Conservation (phyloP, 2,797 vertebrate genomes). For the Eremophila alpestris region DNA sequence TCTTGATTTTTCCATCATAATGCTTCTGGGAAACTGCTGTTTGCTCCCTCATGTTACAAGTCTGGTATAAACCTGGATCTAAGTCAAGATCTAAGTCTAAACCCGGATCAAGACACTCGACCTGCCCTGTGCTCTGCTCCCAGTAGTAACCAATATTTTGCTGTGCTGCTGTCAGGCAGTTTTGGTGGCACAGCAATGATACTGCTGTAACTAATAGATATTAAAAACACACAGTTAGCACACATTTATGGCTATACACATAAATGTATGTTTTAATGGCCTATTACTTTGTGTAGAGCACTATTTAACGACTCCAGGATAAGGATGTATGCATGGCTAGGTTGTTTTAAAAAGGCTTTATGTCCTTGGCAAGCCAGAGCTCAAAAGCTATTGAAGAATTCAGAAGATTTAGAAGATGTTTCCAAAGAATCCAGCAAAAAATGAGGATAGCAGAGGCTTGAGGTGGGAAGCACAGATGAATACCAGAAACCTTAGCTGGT, state of each 20-base stretch:
- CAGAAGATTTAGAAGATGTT: neutral
- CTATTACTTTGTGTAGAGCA: neutral
- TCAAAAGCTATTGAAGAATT: neutral
- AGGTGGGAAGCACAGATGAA: neutral
- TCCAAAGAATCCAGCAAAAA: neutral
- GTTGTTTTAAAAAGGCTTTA: neutral
- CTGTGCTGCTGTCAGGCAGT: neutral
- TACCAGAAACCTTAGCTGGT: neutral
- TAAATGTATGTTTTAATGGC: neutral
- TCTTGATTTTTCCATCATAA: neutral
- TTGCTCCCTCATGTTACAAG: neutral
- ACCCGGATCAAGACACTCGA: neutral
- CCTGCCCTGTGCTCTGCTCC: neutral
- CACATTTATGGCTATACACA: neutral
- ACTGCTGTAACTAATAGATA: neutral
- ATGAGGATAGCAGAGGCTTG: neutral
- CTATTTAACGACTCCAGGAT: neutral
- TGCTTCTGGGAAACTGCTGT: neutral
- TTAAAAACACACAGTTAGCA: neutral
- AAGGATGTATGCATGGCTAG: neutral
- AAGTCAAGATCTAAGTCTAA: neutral
- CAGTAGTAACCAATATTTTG: neutral
- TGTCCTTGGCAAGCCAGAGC: neutral
- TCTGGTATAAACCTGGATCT: neutral
- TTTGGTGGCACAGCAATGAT: neutral